phyloP scores from a whole-genome alignment of 2,113 vertebrate species.

The Ceuthmochares aereus region DNA sequence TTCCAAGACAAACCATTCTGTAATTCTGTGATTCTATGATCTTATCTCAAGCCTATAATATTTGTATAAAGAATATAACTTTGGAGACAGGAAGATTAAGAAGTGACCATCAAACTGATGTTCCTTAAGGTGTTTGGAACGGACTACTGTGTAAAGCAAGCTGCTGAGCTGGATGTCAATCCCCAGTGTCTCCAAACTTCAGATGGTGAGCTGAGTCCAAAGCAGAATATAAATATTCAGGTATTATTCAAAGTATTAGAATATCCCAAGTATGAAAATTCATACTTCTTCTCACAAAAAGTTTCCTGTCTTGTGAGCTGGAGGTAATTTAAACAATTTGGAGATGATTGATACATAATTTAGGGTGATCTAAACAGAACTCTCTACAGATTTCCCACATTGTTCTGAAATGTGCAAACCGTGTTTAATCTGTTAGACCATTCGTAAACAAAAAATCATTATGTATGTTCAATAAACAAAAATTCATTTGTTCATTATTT shows the following conservation, averaged over 20 bases:
- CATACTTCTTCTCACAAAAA: background rate
- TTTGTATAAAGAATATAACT: background rate
- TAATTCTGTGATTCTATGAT: too few species aligned
- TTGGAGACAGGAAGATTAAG: background rate
- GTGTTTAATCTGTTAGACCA: background rate
- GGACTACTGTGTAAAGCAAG: background rate
- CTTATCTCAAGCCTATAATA: background rate
- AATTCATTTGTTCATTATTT: background rate
- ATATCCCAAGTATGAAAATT: background rate
- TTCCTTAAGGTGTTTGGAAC: background rate
- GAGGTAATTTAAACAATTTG: conserved; percentile 31
- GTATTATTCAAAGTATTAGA: background rate
- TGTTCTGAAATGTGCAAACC: background rate
- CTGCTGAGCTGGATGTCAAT: background rate
- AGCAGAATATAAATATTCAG: background rate
- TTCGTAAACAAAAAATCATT: background rate
- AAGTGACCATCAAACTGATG: background rate
- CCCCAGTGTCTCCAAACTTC: background rate
- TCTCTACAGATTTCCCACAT: background rate
- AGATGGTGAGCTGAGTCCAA: background rate
- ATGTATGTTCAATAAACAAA: background rate
- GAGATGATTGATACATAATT: conserved; percentile 2
- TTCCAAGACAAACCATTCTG: too few species aligned
- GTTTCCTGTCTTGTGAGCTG: background rate
- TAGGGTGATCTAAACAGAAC: conserved; percentile 10